Evolutionary conservation across 2,888 invertebrate species (phyloP).

Genomic region (Coronaproctus castanopsis): DNA sequence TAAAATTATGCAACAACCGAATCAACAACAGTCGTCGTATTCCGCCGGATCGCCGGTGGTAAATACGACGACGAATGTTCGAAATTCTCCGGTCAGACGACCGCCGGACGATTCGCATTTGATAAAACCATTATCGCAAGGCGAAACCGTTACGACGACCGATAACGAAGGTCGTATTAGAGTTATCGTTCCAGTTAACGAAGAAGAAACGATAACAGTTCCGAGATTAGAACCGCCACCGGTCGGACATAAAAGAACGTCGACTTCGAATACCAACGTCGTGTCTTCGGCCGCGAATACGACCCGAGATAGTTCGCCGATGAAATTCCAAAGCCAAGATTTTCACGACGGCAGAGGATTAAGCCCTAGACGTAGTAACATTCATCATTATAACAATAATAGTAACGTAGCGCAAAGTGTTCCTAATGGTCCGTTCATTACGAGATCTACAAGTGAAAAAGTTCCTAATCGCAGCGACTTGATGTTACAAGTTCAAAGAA

Average conservation of each 20-base stretch:
- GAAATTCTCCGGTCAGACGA: slow-evolving; percentile 33
- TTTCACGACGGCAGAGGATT: slow-evolving; percentile 12
- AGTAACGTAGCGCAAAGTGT: slow-evolving; percentile 11
- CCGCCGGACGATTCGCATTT: slow-evolving; percentile 30
- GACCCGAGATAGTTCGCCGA: no score
- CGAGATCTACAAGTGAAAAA: slow-evolving; percentile 64
- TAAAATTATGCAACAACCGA: no score
- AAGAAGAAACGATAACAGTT: slow-evolving; percentile 24
- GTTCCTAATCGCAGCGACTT: slow-evolving; percentile 67
- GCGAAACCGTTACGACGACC: slow-evolving; percentile 38
- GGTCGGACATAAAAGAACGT: slow-evolving; percentile 12
- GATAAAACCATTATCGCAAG: slow-evolving; percentile 45
- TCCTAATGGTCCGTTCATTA: slow-evolving; percentile 37
- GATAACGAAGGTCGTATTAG: slow-evolving; percentile 39
- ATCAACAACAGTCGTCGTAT: slow-evolving; percentile 16
- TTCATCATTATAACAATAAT: no score
- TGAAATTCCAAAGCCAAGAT: no score
- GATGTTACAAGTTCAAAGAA: slow-evolving; percentile 60
- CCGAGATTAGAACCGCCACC: slow-evolving; percentile 19
- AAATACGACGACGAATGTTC: slow-evolving; percentile 37
- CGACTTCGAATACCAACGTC: background rate
- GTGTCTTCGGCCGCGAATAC: background rate
- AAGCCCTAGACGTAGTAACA: slow-evolving; percentile 8
- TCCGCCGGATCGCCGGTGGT: slow-evolving; percentile 23
- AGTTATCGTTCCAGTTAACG: slow-evolving; percentile 38